Evolutionary conservation across 1,140 invertebrate genomes (phyloP).

Genomic region (Akabosia matsudoensis): DNA sequence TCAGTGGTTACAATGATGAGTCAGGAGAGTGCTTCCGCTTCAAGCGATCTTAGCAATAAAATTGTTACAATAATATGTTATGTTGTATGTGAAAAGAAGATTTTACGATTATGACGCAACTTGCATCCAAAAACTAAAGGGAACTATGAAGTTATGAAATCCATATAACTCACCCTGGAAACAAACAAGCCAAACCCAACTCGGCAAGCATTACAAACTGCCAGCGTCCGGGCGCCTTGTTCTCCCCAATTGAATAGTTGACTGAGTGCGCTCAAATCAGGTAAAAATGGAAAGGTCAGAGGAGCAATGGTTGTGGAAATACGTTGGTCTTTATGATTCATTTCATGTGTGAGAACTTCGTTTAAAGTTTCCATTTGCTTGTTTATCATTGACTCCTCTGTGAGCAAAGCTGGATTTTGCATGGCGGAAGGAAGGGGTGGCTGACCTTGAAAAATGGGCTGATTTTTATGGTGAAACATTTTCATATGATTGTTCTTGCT

Average conservation of each 20-base stretch:
- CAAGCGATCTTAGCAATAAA: no score
- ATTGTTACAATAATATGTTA: no score
- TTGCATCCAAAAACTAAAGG: no score
- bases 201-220: constrained; percentile 45
- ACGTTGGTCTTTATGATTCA: constrained; percentile 21
- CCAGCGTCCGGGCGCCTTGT: constrained; percentile 32
- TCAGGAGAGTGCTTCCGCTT: neutral
- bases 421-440: neutral
- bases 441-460: neutral
- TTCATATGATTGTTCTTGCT: neutral
- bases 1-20: no score
- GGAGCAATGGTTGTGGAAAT: constrained; percentile 8
- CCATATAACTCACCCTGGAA: constrained; percentile 33
- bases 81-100: no score
- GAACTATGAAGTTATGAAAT: no score
- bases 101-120: no score
- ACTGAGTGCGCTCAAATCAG: constrained; percentile 38
- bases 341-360: constrained; percentile 30
- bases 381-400: constrained; percentile 28
- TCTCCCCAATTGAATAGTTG: constrained; percentile 42
- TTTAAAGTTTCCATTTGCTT: constrained; percentile 30
- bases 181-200: constrained; percentile 44
- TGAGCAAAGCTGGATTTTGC: neutral
- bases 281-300: constrained; percentile 34
- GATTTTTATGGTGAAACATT: neutral